phyloP scores from a whole-genome alignment of 2,797 vertebrate species.

The Xenopus petersii region DNA sequence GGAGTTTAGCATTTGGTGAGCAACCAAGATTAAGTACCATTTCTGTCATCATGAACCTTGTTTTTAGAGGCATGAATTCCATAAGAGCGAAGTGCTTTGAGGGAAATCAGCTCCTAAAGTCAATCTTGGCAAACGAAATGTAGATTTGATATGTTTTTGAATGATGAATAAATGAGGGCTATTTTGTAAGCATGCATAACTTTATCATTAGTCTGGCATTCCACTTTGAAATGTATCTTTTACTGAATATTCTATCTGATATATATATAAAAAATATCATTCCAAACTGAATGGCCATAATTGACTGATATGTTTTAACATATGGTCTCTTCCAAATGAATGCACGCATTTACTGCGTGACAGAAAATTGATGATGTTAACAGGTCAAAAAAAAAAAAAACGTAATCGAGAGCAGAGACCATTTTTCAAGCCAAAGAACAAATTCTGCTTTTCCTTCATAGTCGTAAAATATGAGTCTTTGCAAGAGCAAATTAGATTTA shows the following conservation, averaged over 20 bases:
- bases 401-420: conserved; percentile 43
- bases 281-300: conserved; percentile 21
- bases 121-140: conserved; percentile 16
- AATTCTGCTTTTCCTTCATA: conserved; percentile 13
- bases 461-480: conserved; percentile 17
- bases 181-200: conserved; percentile 10
- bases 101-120: conserved; percentile 25
- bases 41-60: conserved; percentile 22
- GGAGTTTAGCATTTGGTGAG: conserved; percentile 13
- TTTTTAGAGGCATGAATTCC: conserved; percentile 28
- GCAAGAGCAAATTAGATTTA: conserved; percentile 1
- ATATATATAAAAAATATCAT: background rate
- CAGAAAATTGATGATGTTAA: conserved; percentile 20
- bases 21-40: conserved; percentile 16
- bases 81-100: conserved; percentile 26
- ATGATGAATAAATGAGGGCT: conserved; percentile 15
- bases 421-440: conserved; percentile 17
- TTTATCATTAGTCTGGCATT: conserved; percentile 1
- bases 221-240: conserved; percentile 9
- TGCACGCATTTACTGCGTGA: conserved; percentile 28
- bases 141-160: conserved; percentile 37
- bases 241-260: conserved; percentile 18
- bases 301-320: conserved; percentile 27
- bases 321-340: conserved; percentile 15
- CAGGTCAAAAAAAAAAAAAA: conserved; percentile 10